Percentiles rank a stretch among this genome's conserved stretches.
Evolutionary conservation across 2,888 invertebrate genomes (phyloP).

Genomic region (Scrobipalpa atriplicella): DNA sequence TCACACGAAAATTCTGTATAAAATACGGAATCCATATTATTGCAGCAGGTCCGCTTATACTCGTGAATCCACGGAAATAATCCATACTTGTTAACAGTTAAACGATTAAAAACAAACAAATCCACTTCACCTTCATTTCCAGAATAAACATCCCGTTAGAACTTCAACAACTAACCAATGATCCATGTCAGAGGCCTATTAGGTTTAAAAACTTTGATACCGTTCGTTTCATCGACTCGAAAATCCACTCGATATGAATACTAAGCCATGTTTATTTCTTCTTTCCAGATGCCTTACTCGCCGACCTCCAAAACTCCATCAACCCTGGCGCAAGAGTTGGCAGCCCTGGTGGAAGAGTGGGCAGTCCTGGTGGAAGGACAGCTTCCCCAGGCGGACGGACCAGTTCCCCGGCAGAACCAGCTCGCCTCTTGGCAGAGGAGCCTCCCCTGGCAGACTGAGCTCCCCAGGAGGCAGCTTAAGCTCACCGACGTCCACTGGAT

Average conservation of each 20-base stretch:
- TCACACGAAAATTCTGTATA: too few species aligned
- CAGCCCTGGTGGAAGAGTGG: conserved; percentile 68
- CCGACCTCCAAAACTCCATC: conserved; percentile 97
- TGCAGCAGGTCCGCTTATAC: too few species aligned
- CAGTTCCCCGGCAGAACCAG: conserved; percentile 65
- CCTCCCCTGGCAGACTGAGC: conserved; percentile 81
- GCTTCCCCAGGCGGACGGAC: conserved; percentile 63
- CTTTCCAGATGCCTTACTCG: conserved; percentile 95
- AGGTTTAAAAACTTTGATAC: too few species aligned
- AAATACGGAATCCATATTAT: too few species aligned
- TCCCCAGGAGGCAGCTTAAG: conserved; percentile 76
- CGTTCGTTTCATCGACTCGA: background rate
- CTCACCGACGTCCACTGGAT: conserved; percentile 84
- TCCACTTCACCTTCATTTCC: background rate
- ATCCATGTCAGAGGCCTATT: too few species aligned
- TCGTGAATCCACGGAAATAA: background rate
- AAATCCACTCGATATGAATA: too few species aligned
- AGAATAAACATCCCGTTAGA: conserved; percentile 15
- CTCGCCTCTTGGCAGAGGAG: conserved; percentile 60
- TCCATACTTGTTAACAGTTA: background rate
- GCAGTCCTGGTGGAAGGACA: conserved; percentile 64
- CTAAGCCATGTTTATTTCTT: conserved; percentile 32
- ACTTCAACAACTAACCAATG: background rate
- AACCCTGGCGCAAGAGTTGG: conserved; percentile 83
- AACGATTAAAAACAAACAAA: background rate